phyloP scores from a whole-genome alignment of 2,888 invertebrate species.

The Hipparchia sbordonii region DNA sequence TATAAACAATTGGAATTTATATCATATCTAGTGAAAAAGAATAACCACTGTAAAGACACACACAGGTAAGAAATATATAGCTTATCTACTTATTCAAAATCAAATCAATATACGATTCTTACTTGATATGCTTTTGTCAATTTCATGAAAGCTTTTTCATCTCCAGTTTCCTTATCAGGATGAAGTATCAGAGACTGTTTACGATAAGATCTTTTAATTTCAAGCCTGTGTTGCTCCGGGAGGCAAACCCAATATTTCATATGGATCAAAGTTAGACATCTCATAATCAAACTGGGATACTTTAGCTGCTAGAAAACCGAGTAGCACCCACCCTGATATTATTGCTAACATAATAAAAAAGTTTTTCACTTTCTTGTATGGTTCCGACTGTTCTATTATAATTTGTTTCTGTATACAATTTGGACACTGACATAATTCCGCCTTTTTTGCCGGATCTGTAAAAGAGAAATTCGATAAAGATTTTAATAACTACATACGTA shows the following conservation, averaged over 20 bases:
- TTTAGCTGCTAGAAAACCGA: slow-evolving; percentile 93
- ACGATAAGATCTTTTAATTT: slow-evolving; percentile 98
- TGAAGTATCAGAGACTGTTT: slow-evolving; percentile 96
- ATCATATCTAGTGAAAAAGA: no score
- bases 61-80: no score
- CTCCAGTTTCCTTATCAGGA: slow-evolving; percentile 98
- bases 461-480: slow-evolving; percentile 32
- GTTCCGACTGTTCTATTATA: slow-evolving; percentile 92
- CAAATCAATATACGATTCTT: slow-evolving; percentile 29
- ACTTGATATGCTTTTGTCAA: slow-evolving; percentile 96
- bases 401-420: slow-evolving; percentile 93
- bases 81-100: no score
- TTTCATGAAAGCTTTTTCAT: slow-evolving; percentile 98
- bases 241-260: slow-evolving; percentile 95
- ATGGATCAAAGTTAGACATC: slow-evolving; percentile 99
- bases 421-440: slow-evolving; percentile 94
- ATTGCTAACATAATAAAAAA: slow-evolving; percentile 90
- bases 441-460: slow-evolving; percentile 89
- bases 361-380: slow-evolving; percentile 93
- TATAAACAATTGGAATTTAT: no score
- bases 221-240: slow-evolving; percentile 91
- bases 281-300: slow-evolving; percentile 99
- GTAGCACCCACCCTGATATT: slow-evolving; percentile 91
- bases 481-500: not conserved
- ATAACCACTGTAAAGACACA: no score